Evolutionary conservation across 2,113 vertebrate species (phyloP).

Genomic region (Alligator mississippiensis): DNA sequence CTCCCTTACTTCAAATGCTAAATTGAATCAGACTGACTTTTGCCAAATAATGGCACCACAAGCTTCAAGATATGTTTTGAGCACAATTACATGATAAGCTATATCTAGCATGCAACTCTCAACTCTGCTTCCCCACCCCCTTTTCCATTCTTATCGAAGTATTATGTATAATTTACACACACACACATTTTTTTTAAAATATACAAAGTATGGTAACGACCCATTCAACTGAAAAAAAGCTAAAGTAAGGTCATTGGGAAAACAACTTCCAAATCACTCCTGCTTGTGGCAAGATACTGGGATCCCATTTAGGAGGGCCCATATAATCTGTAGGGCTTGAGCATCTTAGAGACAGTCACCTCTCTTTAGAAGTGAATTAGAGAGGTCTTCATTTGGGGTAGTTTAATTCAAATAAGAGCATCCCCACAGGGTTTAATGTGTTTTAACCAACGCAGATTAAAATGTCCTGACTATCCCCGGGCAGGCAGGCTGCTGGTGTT

Average conservation of each 20-base stretch:
- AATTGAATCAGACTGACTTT: neutral
- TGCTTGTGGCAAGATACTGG: neutral
- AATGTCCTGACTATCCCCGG: neutral
- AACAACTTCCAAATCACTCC: neutral
- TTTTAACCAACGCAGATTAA: neutral
- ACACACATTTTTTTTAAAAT: neutral
- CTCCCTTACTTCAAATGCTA: neutral
- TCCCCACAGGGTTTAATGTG: neutral
- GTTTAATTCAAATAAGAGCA: neutral
- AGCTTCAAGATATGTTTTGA: neutral
- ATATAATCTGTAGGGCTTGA: neutral
- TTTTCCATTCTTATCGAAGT: no score
- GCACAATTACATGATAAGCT: neutral
- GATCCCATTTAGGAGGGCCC: neutral
- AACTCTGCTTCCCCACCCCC: neutral
- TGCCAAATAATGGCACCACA: neutral
- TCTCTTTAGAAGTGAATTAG: neutral
- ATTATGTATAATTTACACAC: no score
- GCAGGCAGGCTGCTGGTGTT: neutral
- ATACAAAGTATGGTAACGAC: rapidly evolving
- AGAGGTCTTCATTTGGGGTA: neutral
- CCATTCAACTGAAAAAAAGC: neutral
- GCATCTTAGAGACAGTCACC: neutral
- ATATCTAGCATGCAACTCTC: rapidly evolving
- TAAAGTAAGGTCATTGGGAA: neutral